Base-by-base conservation (phyloP, 2,888 invertebrate species). In the Lampropteryx suffumata region DNA sequence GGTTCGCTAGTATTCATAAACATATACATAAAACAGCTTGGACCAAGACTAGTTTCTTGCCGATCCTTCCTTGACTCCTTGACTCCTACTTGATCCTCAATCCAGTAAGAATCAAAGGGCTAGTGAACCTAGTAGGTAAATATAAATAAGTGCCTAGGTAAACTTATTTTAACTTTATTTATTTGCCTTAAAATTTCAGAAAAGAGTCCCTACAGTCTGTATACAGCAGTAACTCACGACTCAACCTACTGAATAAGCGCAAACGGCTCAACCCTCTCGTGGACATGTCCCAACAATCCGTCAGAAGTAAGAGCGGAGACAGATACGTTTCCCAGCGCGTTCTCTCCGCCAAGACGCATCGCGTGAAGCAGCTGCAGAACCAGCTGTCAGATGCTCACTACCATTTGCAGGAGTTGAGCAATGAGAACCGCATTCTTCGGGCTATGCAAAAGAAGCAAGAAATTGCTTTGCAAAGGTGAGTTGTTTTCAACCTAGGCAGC, bases 361-460 rank as follows among this genome's bases (percentile, higher is more conserved):
- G 94, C 17, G 90, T 95, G 21, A 94, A 95, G 69, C 94, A 94
- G 50, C 83, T 95, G 57, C 96, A 96, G 82, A 96, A 95, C 79
- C 95, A 96, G 73, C 73, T 96, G 46, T 92, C 94, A 3, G 95
- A 95, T 76, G 95, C 95, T 0, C 95, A 95, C 73, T 94, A 93
- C 64, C 95, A 95, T 73, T 89, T 96, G 53, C 93, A 86, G 85
- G 87, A 87, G 59, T 65, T 86, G 26, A 85, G 82, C 62, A 88
- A 94, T 70, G 96, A 96, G 76, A 96, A 96, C 73, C 92, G 94
- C 62, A 91, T 95, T 29, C 76, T 96, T 24, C 93, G 94, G 63
- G 95, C 94, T 2, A 80, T 96, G 29, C 95, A 95, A 77, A 95
- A 95, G 72, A 92, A 96, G 40, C 96, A 96, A 67, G 95, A 96